Base-by-base conservation (phyloP, 2,888 invertebrate species). In the Chrysopilus asiliformis region DNA sequence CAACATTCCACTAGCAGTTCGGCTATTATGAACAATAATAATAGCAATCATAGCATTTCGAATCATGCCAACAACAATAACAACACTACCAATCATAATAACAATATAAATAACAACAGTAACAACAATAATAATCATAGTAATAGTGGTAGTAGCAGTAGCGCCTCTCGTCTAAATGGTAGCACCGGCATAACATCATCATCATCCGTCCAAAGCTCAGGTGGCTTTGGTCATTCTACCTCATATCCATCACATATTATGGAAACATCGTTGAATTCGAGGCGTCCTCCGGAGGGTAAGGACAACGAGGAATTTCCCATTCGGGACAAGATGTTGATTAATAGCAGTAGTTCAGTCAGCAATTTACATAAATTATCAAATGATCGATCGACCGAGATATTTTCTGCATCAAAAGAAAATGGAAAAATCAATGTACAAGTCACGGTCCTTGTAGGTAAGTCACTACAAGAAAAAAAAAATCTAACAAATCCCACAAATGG, bases 391-490 rank as follows among this genome's bases (percentile, higher is more conserved):
- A 49, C 53, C 26, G 51, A 46, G 32, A 41, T 45, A 45, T 59
- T 61, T 47, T 58, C 65, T 47, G 60, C 65, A 32, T 63, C 65
- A 43, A 68, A 66, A 50, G 72, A 80, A 67, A 85, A 85, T 69
- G 84, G 83, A 60, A 86, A 85, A 71, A 84, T 81, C 68, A 83
- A 81, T 71, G 83, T 82, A 62, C 82, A 80, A 70, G 83, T 84
- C 60, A 82, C 83, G 60, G 83, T 84, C 65, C 77, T 83, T 67
- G 87, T 85, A 50, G 64, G 64, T 63, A 47, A 61, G 64, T 61
- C n/a, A n/a, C n/a, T n/a, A n/a, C n/a, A n/a, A n/a, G n/a, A n/a
- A n/a, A n/a, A n/a, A n/a, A n/a, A n/a, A n/a, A n/a, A n/a, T n/a
- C n/a, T n/a, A n/a, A n/a, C n/a, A n/a, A n/a, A n/a, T n/a, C n/a